These are phyloP conservation scores for Drosophila nebulosa DNA, from an alignment of 1,140 invertebrate species.

Conservation along the genomic window DNA sequence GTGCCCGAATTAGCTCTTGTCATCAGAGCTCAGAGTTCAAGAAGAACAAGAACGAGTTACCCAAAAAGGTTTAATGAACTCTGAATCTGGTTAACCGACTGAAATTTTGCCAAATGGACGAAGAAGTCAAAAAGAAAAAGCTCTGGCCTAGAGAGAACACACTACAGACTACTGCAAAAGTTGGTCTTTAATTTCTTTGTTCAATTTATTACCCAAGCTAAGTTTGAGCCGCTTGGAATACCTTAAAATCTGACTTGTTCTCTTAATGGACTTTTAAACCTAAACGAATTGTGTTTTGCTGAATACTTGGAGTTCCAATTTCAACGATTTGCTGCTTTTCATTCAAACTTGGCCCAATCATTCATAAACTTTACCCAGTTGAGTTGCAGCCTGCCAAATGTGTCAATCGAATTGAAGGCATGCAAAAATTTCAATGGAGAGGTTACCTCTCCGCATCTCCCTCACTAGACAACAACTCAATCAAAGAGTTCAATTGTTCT, in stretches of 20 bases:
- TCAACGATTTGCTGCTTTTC: background rate
- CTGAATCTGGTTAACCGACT: background rate
- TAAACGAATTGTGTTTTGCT: too few species aligned
- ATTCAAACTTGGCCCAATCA: background rate
- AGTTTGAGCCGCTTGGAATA: too few species aligned
- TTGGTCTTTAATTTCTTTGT: too few species aligned
- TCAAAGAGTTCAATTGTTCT: constrained; percentile 38
- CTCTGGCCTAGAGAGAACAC: background rate
- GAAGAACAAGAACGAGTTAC: background rate
- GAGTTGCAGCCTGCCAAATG: constrained; percentile 13
- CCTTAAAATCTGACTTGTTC: too few species aligned
- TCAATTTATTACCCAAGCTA: too few species aligned
- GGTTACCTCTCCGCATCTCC: background rate
- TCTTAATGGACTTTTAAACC: too few species aligned
- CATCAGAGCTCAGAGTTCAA: background rate
- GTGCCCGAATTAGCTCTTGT: background rate
- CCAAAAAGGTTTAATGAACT: background rate
- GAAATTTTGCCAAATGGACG: background rate
- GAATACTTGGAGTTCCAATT: too few species aligned
- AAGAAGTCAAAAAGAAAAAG: background rate
- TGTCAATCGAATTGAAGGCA: constrained; percentile 14
- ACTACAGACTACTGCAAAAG: too few species aligned
- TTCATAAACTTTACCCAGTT: background rate
- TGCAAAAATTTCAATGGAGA: background rate
- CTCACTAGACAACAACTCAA: constrained; percentile 14